Conservation (phyloP, 2,888 invertebrate species). For the Dermolepida albohirtum region DNA sequence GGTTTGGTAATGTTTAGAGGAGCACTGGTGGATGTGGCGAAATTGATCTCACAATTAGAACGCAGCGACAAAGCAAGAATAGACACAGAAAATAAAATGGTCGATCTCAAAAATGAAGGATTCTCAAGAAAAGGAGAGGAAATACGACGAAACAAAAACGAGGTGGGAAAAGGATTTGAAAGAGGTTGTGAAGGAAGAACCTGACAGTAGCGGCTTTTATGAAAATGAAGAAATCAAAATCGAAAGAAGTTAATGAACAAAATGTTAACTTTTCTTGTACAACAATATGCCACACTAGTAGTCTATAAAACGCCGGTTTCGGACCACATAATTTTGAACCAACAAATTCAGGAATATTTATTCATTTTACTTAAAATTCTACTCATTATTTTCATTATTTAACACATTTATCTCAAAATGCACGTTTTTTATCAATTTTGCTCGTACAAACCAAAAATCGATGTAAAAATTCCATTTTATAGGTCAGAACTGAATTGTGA, state of each 20-base stretch:
- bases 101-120: slow-evolving; percentile 70
- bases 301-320: too few species aligned
- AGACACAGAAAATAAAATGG: slow-evolving; percentile 79
- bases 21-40: slow-evolving; percentile 83
- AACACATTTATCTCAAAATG: too few species aligned
- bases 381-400: too few species aligned
- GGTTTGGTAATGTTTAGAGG: slow-evolving; percentile 84
- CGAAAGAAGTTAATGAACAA: slow-evolving; percentile 37
- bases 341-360: too few species aligned
- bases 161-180: slow-evolving; percentile 59
- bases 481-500: too few species aligned
- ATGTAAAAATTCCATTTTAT: too few species aligned
- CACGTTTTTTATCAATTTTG: too few species aligned
- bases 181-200: slow-evolving; percentile 49
- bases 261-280: not conserved
- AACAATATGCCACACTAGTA: slow-evolving; percentile 9
- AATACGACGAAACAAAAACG: slow-evolving; percentile 58
- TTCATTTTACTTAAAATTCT: too few species aligned
- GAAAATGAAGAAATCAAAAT: slow-evolving; percentile 25
- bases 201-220: not conserved
- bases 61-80: slow-evolving; percentile 79
- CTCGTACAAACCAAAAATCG: too few species aligned
- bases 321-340: too few species aligned
- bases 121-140: slow-evolving; percentile 54
- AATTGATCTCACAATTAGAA: slow-evolving; percentile 80